These are phyloP conservation scores for Hemichromis elongatus DNA, from an alignment of 2,113 vertebrate genomes.

Conservation along the genomic window DNA sequence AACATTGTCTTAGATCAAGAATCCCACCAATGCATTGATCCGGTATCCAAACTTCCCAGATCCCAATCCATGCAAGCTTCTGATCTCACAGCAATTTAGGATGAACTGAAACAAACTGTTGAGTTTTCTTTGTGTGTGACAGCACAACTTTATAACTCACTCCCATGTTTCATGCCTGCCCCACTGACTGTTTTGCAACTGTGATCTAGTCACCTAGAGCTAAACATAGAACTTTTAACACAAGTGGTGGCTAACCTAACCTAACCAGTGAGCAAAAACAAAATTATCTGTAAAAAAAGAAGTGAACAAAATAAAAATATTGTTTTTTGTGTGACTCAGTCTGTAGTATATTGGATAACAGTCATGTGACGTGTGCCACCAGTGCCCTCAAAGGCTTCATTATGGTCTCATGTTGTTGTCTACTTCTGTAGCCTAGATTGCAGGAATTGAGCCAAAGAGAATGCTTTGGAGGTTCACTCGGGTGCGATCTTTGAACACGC, in stretches of 20 bases:
- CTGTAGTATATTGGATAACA: neutral
- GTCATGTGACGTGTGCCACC: neutral
- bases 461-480: neutral
- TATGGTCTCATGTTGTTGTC: neutral
- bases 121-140: neutral
- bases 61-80: neutral
- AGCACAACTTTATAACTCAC: neutral
- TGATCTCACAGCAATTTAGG: neutral
- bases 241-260: neutral
- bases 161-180: neutral
- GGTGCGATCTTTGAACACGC: neutral
- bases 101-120: neutral
- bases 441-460: neutral
- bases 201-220: neutral
- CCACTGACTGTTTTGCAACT: neutral
- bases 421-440: neutral
- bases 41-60: neutral
- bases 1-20: neutral
- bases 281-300: neutral
- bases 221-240: neutral
- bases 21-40: neutral
- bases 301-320: neutral
- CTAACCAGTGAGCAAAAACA: neutral
- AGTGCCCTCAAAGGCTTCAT: neutral
- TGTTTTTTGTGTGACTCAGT: neutral